These are phyloP conservation scores for Aphelenchoides besseyi DNA, from an alignment of 1,140 invertebrate genomes.

Conservation along the genomic window DNA sequence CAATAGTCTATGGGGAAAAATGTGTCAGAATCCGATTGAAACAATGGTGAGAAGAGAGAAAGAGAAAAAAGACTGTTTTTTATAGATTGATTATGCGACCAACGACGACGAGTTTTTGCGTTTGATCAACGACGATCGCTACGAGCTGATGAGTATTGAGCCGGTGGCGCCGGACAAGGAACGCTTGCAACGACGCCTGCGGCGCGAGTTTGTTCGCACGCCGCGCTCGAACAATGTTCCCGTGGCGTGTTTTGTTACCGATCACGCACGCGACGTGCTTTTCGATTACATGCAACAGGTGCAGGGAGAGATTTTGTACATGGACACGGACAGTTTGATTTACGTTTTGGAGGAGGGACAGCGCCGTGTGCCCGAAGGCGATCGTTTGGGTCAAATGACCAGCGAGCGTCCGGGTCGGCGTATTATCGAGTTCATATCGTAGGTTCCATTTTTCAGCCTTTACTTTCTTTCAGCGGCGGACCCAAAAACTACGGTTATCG, in stretches of 20 bases:
- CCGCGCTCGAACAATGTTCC: slow-evolving; percentile 22
- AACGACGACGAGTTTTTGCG: background rate
- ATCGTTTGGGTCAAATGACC: slow-evolving; percentile 25
- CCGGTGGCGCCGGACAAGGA: slow-evolving; percentile 17
- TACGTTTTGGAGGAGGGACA: too few species aligned
- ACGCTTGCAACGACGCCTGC: background rate
- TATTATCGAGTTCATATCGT: slow-evolving; percentile 30
- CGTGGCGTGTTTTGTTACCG: slow-evolving; percentile 19
- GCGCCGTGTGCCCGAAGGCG: too few species aligned
- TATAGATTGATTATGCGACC: background rate
- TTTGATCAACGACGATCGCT: slow-evolving; percentile 3
- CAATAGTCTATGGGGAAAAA: slow-evolving; percentile 30
- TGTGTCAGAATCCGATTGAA: slow-evolving; percentile 4
- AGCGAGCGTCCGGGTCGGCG: slow-evolving; percentile 15
- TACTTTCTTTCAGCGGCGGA: slow-evolving; percentile 2
- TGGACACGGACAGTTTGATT: slow-evolving; percentile 7
- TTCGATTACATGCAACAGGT: slow-evolving; percentile 24
- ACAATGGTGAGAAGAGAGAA: too few species aligned
- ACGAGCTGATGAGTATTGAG: slow-evolving; percentile 21
- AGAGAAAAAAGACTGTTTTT: too few species aligned
- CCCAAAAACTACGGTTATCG: slow-evolving; percentile 29
- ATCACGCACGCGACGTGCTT: slow-evolving; percentile 9
- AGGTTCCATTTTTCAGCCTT: too few species aligned
- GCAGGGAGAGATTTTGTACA: slow-evolving; percentile 1
- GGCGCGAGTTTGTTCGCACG: slow-evolving; percentile 6